Evolutionary conservation across 2,113 vertebrate species (phyloP).

Genomic region (Anhinga anhinga): DNA sequence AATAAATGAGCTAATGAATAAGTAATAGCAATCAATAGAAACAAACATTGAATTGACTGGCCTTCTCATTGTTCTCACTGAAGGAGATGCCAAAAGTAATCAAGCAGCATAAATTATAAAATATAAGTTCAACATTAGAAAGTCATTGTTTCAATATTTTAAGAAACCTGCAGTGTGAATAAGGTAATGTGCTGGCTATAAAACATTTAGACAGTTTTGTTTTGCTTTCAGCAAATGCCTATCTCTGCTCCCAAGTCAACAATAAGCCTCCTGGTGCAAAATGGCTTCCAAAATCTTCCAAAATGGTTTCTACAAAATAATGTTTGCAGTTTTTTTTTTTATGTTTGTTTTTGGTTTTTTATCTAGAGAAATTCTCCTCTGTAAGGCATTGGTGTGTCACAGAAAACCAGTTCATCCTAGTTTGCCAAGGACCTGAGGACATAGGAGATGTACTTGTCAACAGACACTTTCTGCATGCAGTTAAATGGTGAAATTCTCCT

Average conservation of each 20-base stretch:
- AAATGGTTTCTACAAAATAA: not conserved
- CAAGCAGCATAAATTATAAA: slow-evolving; percentile 35
- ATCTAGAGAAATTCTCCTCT: not conserved
- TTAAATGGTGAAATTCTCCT: not conserved
- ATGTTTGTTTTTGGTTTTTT: not conserved
- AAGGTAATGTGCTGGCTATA: not conserved
- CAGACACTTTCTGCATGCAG: not conserved
- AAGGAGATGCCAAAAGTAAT: slow-evolving; percentile 7
- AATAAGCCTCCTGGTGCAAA: not conserved
- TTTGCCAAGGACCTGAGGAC: not conserved
- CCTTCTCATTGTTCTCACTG: not conserved
- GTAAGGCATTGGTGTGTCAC: not conserved
- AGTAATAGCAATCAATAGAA: slow-evolving; percentile 52
- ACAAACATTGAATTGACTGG: slow-evolving; percentile 1
- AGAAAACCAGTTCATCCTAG: not conserved
- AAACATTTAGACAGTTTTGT: not conserved
- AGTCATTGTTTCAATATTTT: not conserved
- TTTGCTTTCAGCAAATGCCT: not conserved
- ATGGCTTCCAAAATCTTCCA: not conserved
- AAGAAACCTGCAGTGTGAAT: not conserved
- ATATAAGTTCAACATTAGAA: not conserved
- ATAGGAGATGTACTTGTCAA: not conserved
- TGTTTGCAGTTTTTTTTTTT: not conserved
- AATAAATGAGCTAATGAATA: slow-evolving; percentile 53
- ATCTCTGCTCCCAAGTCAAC: not conserved